Evolutionary conservation across 2,888 invertebrate species (phyloP), one percentile per base, ranked within the genome.

Genomic region (Drosophila dives): DNA sequence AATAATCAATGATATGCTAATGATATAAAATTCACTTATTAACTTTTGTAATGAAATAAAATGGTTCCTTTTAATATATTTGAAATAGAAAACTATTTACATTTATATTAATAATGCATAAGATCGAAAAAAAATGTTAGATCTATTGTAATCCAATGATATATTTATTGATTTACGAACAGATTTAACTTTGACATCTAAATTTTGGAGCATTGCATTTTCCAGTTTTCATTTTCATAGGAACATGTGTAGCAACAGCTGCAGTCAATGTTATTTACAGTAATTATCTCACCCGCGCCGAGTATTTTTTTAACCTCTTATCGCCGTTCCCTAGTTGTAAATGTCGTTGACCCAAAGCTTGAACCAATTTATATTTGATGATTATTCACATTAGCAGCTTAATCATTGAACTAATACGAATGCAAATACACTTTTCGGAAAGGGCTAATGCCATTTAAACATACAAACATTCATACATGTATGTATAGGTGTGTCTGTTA

Each of bases 261-360:
- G 45, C 38, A 50, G 26, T 15, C 23, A 33, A 42, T 61, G 8
- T 36, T 40, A 38, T 54, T 62, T 54, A 32, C 34, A 32, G 40
- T 36, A 26, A 55, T 62, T 65, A 59, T 62, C 53, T 61, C 34
- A 66, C 48, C 29, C 48, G 42, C 36, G 29, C 36, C 32, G 33
- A 40, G 32, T 42, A 36, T 58, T 58, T 59, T 38, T 42, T 65
- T 15, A 59, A 60, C 50, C 38, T 56, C 17, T 53, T 50, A 54
- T 64, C 42, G n/a, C 6, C 23, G 40, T 64, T 42, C 11, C 8
- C 38, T 10, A 38, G 40, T 53, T 58, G 17, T 12, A 40, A 34
- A 67, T 60, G 74, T 74, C 60, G 33, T 61, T 74, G 63, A 78
- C 74, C 78, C 55, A 36, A 32, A 33, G 36, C 26, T n/a, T 10